phyloP scores from a whole-genome alignment of 2,888 invertebrate species.

The Spilosoma lubricipeda region DNA sequence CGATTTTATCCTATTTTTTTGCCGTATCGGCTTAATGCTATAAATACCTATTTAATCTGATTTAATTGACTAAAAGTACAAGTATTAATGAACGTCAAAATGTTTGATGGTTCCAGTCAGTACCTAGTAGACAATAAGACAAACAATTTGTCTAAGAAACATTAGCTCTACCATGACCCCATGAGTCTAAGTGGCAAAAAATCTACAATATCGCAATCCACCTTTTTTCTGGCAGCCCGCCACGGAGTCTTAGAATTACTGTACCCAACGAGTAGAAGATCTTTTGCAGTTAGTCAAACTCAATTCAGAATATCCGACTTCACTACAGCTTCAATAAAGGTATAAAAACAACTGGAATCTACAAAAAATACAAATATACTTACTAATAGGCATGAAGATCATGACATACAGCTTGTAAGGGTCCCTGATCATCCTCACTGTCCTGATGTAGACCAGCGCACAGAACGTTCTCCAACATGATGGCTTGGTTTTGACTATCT shows the following conservation, averaged over 20 bases:
- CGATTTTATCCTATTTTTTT: not conserved
- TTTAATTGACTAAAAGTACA: not conserved
- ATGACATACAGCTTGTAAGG: constrained; percentile 91
- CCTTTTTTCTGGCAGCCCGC: no score
- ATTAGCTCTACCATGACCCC: no score
- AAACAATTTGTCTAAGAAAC: not conserved
- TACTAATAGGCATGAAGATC: constrained; percentile 89
- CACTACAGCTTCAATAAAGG: no score
- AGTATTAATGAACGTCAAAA: not conserved
- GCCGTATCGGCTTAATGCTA: not conserved
- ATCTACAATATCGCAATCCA: no score
- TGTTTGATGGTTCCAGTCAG: not conserved
- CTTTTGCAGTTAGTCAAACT: no score
- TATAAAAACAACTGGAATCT: no score
- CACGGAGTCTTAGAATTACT: not conserved
- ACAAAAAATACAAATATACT: constrained; percentile 55
- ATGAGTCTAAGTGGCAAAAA: no score
- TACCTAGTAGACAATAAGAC: not conserved
- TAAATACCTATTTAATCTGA: not conserved
- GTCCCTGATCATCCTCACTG: constrained; percentile 89
- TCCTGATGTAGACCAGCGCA: constrained; percentile 89
- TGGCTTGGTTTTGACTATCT: constrained; percentile 88
- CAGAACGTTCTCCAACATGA: constrained; percentile 88
- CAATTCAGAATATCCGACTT: no score
- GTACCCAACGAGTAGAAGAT: no score